Percentiles rank a stretch among this genome's conserved stretches.
phyloP scores from a whole-genome alignment of 2,797 vertebrate species.

The Cryptoblepharus egeriae region DNA sequence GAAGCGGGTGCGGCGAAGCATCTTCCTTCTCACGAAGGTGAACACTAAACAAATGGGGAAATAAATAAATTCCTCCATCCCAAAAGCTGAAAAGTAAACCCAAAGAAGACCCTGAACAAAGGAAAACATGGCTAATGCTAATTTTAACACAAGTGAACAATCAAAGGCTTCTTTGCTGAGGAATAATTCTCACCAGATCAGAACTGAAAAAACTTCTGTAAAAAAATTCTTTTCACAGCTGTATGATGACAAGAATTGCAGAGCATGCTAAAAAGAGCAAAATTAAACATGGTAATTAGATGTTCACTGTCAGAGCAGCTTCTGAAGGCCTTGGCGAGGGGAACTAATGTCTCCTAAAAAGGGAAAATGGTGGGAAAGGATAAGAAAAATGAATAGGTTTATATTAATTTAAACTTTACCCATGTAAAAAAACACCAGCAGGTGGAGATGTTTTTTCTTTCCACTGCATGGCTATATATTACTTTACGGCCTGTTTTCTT shows the following conservation, averaged over 20 bases:
- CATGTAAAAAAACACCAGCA: not conserved
- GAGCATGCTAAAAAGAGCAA: constrained; percentile 62
- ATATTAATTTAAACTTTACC: not conserved
- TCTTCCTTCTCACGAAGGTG: constrained; percentile 48
- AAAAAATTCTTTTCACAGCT: constrained; percentile 47
- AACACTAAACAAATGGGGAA: constrained; percentile 56
- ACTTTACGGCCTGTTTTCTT: not conserved
- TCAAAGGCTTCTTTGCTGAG: constrained; percentile 49
- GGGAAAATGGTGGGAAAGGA: constrained; percentile 31
- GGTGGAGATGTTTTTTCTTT: not conserved
- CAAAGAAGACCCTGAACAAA: constrained; percentile 50
- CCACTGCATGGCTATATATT: not conserved
- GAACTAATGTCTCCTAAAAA: constrained; percentile 37
- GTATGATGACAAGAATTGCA: constrained; percentile 60
- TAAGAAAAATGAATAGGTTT: constrained; percentile 1
- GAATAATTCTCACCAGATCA: constrained; percentile 49
- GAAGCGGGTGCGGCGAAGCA: constrained; percentile 34
- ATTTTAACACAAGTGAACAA: constrained; percentile 58
- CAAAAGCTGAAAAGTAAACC: constrained; percentile 45
- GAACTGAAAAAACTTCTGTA: constrained; percentile 31
- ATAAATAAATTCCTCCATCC: constrained; percentile 14
- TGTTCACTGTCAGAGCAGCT: constrained; percentile 56
- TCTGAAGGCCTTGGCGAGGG: constrained; percentile 55
- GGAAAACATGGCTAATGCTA: constrained; percentile 45
- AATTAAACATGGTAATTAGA: constrained; percentile 65